Conservation (phyloP, 2,113 vertebrate species). For the Puntigrus tetrazona region DNA sequence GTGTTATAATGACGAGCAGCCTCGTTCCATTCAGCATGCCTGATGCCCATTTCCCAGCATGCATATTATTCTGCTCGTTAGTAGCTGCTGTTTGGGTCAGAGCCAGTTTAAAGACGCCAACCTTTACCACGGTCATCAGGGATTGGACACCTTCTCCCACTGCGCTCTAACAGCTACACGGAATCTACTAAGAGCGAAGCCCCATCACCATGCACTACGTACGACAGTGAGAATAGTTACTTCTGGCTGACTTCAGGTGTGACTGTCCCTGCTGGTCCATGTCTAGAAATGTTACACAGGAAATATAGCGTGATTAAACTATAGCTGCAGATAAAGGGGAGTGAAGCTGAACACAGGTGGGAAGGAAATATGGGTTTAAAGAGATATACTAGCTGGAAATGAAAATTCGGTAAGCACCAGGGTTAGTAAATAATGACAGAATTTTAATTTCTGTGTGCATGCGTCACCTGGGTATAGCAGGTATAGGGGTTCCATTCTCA, state of each 20-base stretch:
- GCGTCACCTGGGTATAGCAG: conserved; percentile 90
- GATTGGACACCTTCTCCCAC: conserved; percentile 17
- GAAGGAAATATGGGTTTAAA: not conserved
- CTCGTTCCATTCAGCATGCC: conserved; percentile 51
- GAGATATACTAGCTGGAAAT: not conserved
- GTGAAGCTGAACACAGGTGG: not conserved
- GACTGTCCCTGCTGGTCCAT: conserved; percentile 79
- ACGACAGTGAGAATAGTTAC: conserved; percentile 84
- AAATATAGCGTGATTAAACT: conserved; percentile 73
- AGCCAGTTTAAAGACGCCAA: conserved; percentile 49
- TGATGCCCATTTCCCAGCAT: conserved; percentile 66
- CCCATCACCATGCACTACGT: conserved; percentile 85
- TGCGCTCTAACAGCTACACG: conserved; percentile 47
- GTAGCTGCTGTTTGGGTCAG: conserved; percentile 57
- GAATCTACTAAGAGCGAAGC: conserved; percentile 71
- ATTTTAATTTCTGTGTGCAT: not conserved
- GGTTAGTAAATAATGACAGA: not conserved
- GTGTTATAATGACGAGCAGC: conserved; percentile 38
- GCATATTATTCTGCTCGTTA: conserved; percentile 65
- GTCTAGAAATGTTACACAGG: conserved; percentile 80
- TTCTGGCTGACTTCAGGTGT: conserved; percentile 86
- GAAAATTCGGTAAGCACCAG: not conserved
- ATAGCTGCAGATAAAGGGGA: conserved; percentile 57
- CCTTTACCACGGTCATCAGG: conserved; percentile 5
- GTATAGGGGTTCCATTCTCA: conserved; percentile 87